phyloP scores from a whole-genome alignment of 2,888 invertebrate genomes.

The Drosophila meridionalis region DNA sequence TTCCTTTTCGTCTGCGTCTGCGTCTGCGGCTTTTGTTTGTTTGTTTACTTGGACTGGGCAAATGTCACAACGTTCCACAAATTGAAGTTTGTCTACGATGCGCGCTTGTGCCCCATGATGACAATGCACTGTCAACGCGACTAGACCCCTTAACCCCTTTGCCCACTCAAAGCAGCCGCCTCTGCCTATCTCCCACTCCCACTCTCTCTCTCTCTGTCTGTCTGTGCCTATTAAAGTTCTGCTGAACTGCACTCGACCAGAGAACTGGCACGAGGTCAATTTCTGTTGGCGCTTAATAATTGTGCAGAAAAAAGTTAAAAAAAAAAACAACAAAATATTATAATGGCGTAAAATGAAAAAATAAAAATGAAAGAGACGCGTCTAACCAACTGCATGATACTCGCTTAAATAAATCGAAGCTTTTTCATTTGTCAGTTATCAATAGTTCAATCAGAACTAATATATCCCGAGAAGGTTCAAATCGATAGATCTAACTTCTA shows the following conservation, averaged over 20 bases:
- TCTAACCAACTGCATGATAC: not conserved
- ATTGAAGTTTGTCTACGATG: slow-evolving; percentile 50
- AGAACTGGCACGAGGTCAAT: slow-evolving; percentile 72
- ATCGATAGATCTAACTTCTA: too few relatives aligned
- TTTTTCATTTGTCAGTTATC: not conserved
- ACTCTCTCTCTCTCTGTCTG: not conserved
- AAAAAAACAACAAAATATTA: not conserved
- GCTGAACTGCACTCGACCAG: slow-evolving; percentile 28
- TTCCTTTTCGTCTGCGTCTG: slow-evolving; percentile 7
- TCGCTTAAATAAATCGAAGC: not conserved
- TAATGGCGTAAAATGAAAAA: slow-evolving; percentile 10
- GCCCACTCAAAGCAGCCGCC: not conserved
- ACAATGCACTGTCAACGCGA: slow-evolving; percentile 46
- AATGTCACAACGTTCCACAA: slow-evolving; percentile 64
- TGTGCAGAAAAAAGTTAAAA: slow-evolving; percentile 30
- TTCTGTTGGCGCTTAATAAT: slow-evolving; percentile 69
- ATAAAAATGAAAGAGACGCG: not conserved
- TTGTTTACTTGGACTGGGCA: slow-evolving; percentile 44
- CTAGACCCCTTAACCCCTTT: slow-evolving; percentile 5
- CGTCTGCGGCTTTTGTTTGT: slow-evolving; percentile 33
- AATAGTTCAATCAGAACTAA: too few relatives aligned
- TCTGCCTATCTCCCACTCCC: not conserved
- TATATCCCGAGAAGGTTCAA: too few relatives aligned
- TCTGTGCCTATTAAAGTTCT: slow-evolving; percentile 19
- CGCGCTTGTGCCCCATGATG: slow-evolving; percentile 12